phyloP scores from a whole-genome alignment of 2,797 vertebrate genomes.

The Chaetophractus vellerosus region DNA sequence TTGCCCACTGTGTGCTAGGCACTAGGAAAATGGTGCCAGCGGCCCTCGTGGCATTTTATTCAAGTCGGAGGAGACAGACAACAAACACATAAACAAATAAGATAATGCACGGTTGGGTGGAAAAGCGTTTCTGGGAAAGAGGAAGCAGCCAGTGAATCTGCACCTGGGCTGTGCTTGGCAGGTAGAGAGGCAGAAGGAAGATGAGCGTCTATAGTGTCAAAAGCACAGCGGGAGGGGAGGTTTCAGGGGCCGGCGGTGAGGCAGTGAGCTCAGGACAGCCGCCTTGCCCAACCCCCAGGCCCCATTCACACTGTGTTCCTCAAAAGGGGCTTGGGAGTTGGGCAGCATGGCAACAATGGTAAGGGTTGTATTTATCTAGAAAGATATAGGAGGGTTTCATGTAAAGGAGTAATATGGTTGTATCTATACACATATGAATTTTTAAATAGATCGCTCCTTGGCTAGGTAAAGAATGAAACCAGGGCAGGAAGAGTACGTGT shows the following conservation, averaged over 20 bases:
- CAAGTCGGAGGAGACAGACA: background rate
- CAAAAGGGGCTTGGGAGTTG: background rate
- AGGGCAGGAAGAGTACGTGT: background rate
- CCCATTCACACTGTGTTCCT: too few species aligned
- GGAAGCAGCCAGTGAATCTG: background rate
- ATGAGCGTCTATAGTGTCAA: background rate
- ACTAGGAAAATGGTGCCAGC: background rate
- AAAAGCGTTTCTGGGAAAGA: background rate
- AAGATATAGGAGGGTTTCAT: background rate
- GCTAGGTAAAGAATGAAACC: background rate
- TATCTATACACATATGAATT: background rate
- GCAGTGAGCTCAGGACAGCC: background rate
- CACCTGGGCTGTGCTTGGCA: background rate
- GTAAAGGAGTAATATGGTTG: background rate
- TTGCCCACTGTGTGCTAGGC: background rate
- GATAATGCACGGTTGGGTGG: background rate
- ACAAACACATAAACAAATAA: background rate
- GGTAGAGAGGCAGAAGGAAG: background rate
- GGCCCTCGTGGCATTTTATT: background rate
- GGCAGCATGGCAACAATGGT: background rate
- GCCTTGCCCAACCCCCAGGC: background rate
- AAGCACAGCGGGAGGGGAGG: too few species aligned
- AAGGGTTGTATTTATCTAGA: background rate
- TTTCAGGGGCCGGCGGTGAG: background rate
- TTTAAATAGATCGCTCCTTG: background rate